Evolutionary conservation across 2,113 vertebrate genomes (phyloP).

Genomic region (Rostratula benghalensis): DNA sequence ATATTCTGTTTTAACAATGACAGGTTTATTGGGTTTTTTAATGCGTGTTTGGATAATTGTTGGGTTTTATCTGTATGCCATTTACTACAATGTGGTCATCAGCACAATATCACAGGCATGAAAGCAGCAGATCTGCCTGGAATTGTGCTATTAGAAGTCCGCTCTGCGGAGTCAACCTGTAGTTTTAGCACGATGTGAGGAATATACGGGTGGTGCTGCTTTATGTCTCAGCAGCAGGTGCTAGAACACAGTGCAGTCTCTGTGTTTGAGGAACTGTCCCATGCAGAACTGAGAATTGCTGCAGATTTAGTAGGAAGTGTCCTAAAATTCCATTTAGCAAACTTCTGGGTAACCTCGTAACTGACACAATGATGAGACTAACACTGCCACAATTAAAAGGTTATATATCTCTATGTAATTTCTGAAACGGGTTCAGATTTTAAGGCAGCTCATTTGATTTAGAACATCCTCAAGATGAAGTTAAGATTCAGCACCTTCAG

Average conservation of each 20-base stretch:
- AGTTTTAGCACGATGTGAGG: background rate
- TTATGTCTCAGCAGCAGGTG: background rate
- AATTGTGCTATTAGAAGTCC: background rate
- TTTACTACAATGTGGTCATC: background rate
- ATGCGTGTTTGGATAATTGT: background rate
- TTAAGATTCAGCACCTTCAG: background rate
- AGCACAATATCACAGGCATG: background rate
- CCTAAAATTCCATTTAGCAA: background rate
- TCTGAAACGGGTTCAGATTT: background rate
- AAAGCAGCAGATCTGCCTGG: background rate
- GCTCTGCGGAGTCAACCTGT: background rate
- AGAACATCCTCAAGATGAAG: background rate
- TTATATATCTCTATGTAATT: background rate
- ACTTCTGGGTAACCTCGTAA: background rate
- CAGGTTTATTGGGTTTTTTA: constrained; percentile 17
- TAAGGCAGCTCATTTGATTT: background rate
- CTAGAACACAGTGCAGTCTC: background rate
- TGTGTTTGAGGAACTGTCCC: background rate
- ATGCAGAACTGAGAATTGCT: background rate
- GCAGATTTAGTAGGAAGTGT: background rate
- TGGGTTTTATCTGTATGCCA: background rate
- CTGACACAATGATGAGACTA: background rate
- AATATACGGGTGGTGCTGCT: background rate
- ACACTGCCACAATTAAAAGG: background rate
- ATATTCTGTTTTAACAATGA: background rate